Evolutionary conservation across 2,797 vertebrate species (phyloP), one percentile per base, ranked within the genome.

Genomic region (Ctenopoma multispine): DNA sequence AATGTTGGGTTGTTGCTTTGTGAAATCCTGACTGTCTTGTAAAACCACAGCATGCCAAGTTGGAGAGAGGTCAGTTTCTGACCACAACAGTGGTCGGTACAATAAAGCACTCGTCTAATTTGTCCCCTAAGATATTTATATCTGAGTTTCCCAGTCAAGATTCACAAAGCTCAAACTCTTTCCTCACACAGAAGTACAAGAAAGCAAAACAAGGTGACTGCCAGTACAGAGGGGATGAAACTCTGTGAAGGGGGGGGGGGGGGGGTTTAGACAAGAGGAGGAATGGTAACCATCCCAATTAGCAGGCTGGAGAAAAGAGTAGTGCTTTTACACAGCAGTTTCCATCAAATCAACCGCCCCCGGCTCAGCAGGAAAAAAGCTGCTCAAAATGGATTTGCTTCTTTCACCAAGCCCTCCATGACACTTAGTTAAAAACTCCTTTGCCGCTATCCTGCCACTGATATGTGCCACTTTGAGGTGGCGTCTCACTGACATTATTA

Each of bases 381-480:
- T 68, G 80, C 88, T 90, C 81, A 77, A 83, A 91, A 87, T 85
- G 87, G 86, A 85, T 88, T 77, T 84, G 71, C 82, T 81, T 75
- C 86, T 91, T 92, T 92, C 84, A 92, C 90, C 89, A 89, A 85
- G 79, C 81, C 79, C 91, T 90, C 80, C 75, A 72, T 89, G 90
- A 91, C 89, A 91, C 89, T 89, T 87, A 83, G 87, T 89, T 88
- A 89, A 86, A 47, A 79, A 83, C 79, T 84, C 75, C 85, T 87
- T 79, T 89, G 83, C 83, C 84, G 84, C 87, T 58, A 73, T 74
- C 80, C 79, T 73, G 74, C 84, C 67, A 77, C 77, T 88, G 88
- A 85, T 80, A 79, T 72, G 74, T 81, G 86, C 68, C 79, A 87
- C 88, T 90, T 88, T 89, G 86, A 90, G 83, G 71, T 54, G 65